Evolutionary conservation across 2,888 invertebrate species (phyloP), one percentile per base, ranked within the genome.

Genomic region (Eretmocerus hayati): DNA sequence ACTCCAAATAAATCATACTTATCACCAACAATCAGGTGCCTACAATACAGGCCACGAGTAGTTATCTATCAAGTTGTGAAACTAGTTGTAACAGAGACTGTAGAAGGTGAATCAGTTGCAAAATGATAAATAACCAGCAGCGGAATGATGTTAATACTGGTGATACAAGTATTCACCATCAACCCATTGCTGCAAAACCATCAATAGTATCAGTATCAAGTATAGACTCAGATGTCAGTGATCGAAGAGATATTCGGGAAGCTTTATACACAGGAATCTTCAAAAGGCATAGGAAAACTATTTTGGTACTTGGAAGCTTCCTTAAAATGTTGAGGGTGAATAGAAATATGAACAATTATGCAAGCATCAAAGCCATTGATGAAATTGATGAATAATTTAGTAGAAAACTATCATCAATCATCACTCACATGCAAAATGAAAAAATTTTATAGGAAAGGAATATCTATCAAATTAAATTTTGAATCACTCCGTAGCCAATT

Each of bases 301-400:
- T 72, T 59, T 59, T 71, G 56, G 71, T 71, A 48, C 57, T 71
- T 53, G 71, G 72, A 47, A 71, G 71, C 52, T 71, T 72, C 60
- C 63, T 72, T 47, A 70, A 69, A 56, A 70, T 72, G 68, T 59
- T 72, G 42, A 67, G 67, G 62, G 67, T 71, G 64, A 71, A 70
- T 64, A 67, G 71, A 63, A 69, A 71, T 49, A 65, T 70, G 62
- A 71, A 71, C 61, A 69, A 69, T 60, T 71, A 70, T 52, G 71
- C 70, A 62, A 71, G 67, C 49, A 70, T 71, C 61, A 69, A 71
- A 60, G 65, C 65, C 30, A 70, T 70, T 54, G 69, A 71, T 52
- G 70, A 71, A 49, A 61, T 57, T 37, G 70, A 71, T 46, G 69
- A 71, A 49, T 69, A 59, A 60, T 43, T n/a, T n/a, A n/a, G n/a